Evolutionary conservation across 2,888 invertebrate species (phyloP), one percentile per base, ranked within the genome.

Genomic region (Adelognathus sp.): DNA sequence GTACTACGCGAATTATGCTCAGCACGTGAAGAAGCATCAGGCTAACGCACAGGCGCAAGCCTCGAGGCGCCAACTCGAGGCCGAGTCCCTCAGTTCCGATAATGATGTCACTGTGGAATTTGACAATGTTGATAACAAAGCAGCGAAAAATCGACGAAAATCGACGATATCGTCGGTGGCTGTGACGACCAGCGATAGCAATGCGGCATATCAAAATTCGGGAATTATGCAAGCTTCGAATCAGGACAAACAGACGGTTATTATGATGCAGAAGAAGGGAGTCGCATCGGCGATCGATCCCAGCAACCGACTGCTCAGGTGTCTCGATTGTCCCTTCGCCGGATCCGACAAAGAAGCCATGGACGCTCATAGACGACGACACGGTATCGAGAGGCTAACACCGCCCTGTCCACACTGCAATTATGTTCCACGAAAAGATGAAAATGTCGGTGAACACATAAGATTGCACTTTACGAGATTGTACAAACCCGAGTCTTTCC

Each of bases 1-100:
- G 85, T 96, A 96, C 89, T 96, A 96, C 85, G 96, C 97, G 1
- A 96, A 97, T 89, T 96, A 96, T 84, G 94, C 95, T 39, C 97
- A 97, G 88, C 97, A 97, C 88, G 93, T 95, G 92, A 94, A 95
- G 78, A 96, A 97, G 87, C 97, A 97, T 89, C 94, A 95, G 88
- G 94, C 94, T 90, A 95, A 95, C 80, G 95, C 94, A 41, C 94
- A 95, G 84, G 95, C 95, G 7, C 93, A 93, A 82, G 94, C 94
- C 0, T 94, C 94, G 44, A 92, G 93, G 71, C 93, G 93, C 33
- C 86, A 86, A 33, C 86, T 85, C 39, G 91, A 92, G 29, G 86
- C 89, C 1, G 89, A 90, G 2, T 88, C 91, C 4, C 85, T 87
- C 14, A 87, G 86, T 11, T 79, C 88, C 11, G 91, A 92, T 6